Evolutionary conservation across 2,113 vertebrate genomes (phyloP).

Genomic region (Caretta caretta): DNA sequence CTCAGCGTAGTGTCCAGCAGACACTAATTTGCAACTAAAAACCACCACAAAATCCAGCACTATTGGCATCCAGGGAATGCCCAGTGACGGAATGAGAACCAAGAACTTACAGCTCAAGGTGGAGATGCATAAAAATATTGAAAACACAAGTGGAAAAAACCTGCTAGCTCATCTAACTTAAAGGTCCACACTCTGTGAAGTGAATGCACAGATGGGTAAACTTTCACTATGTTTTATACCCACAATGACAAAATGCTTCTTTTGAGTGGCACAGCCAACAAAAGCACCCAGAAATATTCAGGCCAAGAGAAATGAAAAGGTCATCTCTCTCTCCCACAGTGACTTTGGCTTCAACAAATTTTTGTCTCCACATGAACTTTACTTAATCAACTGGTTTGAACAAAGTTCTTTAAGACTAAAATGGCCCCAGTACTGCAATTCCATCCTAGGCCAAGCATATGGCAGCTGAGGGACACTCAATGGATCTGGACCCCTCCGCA

Average conservation of each 20-base stretch:
- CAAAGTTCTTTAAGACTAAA: constrained; percentile 19
- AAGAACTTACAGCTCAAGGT: neutral
- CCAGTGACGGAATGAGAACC: fast-evolving
- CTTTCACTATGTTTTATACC: neutral
- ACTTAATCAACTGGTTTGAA: constrained; percentile 12
- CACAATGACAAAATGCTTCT: neutral
- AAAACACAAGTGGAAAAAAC: neutral
- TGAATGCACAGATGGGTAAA: fast-evolving
- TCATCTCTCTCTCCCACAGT: neutral
- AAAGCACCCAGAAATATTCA: fast-evolving
- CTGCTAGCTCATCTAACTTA: neutral
- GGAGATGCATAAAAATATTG: neutral
- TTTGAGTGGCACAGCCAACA: neutral
- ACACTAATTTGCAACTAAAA: neutral
- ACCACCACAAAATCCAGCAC: neutral
- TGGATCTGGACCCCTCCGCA: neutral
- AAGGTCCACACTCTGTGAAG: neutral
- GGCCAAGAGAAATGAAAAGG: neutral
- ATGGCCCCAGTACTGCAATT: neutral
- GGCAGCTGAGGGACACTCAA: neutral
- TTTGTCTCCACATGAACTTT: neutral
- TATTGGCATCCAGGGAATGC: neutral
- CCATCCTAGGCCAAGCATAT: neutral
- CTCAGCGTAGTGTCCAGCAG: neutral
- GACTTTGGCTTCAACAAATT: neutral